Conservation (phyloP, 2,113 vertebrate species). For the Melanocharis versteri region DNA sequence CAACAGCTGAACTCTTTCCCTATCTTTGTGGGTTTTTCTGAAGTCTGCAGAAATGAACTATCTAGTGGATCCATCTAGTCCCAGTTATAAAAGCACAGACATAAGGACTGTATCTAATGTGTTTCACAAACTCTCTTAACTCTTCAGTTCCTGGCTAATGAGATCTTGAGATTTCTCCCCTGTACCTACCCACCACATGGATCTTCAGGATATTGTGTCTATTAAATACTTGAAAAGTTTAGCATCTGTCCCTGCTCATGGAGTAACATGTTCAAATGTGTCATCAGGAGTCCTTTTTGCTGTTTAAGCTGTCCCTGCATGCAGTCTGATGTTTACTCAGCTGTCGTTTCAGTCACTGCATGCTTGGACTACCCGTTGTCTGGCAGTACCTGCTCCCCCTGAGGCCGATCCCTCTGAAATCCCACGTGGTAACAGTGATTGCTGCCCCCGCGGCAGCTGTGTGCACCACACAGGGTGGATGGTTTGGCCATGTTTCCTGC, state of each 20-base stretch:
- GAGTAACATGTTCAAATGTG: neutral
- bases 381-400: neutral
- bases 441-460: accelerated
- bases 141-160: neutral
- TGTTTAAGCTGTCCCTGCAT: neutral
- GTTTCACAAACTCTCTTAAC: neutral
- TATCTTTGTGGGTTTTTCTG: neutral
- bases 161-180: neutral
- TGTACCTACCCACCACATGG: neutral
- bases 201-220: neutral
- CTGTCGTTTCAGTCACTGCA: neutral
- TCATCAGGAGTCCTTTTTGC: neutral
- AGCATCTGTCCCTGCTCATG: neutral
- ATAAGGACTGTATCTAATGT: neutral
- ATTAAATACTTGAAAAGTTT: neutral
- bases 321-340: neutral
- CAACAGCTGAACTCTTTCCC: neutral
- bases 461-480: accelerated
- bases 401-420: neutral
- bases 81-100: neutral
- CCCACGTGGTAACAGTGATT: accelerated
- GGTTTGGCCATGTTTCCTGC: accelerated
- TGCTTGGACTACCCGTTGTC: neutral
- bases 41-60: neutral
- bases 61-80: neutral